Percentiles rank a stretch among this genome's conserved stretches.
These are phyloP conservation scores for Athene noctua DNA, from an alignment of 2,113 vertebrate genomes.

Conservation along the genomic window DNA sequence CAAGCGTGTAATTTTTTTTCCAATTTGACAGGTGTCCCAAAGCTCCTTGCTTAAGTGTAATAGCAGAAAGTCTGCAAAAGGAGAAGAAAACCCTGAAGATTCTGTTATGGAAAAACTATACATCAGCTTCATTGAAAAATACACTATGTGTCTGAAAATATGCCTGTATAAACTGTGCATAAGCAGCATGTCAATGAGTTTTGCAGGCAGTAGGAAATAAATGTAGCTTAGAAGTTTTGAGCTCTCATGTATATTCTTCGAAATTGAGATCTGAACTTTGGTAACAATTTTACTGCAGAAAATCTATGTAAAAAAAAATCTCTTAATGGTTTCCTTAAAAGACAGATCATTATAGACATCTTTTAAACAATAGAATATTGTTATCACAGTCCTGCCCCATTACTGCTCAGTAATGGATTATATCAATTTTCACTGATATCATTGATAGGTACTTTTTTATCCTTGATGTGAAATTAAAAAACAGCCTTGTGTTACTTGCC, in stretches of 20 bases:
- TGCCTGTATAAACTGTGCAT: background rate
- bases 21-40: background rate
- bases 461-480: background rate
- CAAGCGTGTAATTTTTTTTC: background rate
- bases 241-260: background rate
- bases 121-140: background rate
- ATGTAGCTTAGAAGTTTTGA: background rate
- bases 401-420: background rate
- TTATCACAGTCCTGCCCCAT: fast-evolving
- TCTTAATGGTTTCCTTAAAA: background rate
- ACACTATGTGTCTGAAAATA: background rate
- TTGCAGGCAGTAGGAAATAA: background rate
- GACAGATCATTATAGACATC: background rate
- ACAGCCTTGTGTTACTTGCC: background rate
- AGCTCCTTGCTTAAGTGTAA: background rate
- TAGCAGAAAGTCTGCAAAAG: background rate
- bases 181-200: background rate
- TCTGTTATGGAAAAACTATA: background rate
- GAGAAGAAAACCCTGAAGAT: background rate
- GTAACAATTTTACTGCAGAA: background rate
- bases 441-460: background rate
- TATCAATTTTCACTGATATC: background rate
- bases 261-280: background rate
- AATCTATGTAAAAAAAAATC: background rate
- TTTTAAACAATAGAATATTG: background rate